Evolutionary conservation across 2,888 invertebrate species (phyloP), one percentile per base, ranked within the genome.

Genomic region (Hemicrepidius hirtus): DNA sequence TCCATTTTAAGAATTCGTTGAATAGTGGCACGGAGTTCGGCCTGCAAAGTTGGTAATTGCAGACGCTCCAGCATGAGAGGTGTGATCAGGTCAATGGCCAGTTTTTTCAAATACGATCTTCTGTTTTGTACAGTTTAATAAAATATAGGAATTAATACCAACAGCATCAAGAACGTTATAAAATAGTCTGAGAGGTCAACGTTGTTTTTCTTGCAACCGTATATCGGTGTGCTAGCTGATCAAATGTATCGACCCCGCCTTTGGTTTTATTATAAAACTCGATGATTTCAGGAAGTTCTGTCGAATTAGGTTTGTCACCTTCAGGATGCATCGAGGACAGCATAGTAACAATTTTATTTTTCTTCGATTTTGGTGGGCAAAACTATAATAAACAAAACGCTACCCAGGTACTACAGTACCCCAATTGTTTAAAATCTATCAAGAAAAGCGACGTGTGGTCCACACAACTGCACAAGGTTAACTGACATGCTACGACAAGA

Each of bases 171-270:
- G 12, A 24, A 66, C 2, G 12, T 28, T n/a, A 9, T 55, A 32
- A 55, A 28, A 59, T n/a, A 59, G 10, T n/a, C 59, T 41, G 21
- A 62, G n/a, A 37, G 71, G 67, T 62, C 71, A 71, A 3, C 71
- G 21, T 18, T 28, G 67, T 67, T 68, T 68, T 71, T 12, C 67
- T 59, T 50, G 67, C 37, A 16, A 53, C 28, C 3, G 62, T 62
- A 62, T 62, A 62, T 10, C 13, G 13, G 13, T 62, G 62, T 12
- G n/a, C 9, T 12, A 62, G 9, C 20, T 62, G 62, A 44, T 62
- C 62, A 16, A 62, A 44, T 21, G 24, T 7, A 16, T 62, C 62
- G 12, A 44, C 28, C 1, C 44, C 62, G 3, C 62, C 62, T 13
- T 44, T 62, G 5, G 62, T 62, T n/a, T 41, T 24, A 24, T 44